Percentiles rank a stretch among this genome's conserved stretches.
These are phyloP conservation scores for Eudyptes chrysolophus DNA, from an alignment of 2,113 vertebrate species.

Conservation along the genomic window DNA sequence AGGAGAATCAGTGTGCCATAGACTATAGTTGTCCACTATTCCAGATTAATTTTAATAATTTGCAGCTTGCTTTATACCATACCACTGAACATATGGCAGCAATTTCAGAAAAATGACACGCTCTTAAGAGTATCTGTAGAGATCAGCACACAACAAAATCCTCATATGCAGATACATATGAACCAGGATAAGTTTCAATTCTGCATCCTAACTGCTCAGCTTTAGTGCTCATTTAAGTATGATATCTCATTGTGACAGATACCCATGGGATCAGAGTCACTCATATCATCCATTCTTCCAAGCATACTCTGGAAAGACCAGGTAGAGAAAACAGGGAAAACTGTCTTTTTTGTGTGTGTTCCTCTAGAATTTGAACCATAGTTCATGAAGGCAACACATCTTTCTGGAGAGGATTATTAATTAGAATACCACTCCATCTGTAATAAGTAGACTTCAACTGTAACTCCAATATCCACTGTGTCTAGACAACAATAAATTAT, in stretches of 20 bases:
- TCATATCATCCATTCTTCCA: background rate
- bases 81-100: background rate
- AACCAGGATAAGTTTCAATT: background rate
- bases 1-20: background rate
- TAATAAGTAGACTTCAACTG: background rate
- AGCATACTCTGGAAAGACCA: background rate
- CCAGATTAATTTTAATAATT: constrained; percentile 2
- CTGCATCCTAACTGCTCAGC: background rate
- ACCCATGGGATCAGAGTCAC: background rate
- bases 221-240: background rate
- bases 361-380: background rate
- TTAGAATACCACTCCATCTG: background rate
- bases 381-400: background rate
- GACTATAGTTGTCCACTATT: background rate
- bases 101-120: background rate
- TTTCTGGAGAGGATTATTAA: background rate
- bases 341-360: background rate
- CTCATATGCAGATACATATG: background rate
- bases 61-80: background rate
- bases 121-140: background rate
- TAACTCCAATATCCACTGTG: background rate
- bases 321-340: background rate
- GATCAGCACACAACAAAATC: background rate
- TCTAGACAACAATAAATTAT: background rate
- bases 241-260: background rate